These are phyloP conservation scores for Willowsia nigromaculata DNA, from an alignment of 2,888 invertebrate species.

Conservation along the genomic window DNA sequence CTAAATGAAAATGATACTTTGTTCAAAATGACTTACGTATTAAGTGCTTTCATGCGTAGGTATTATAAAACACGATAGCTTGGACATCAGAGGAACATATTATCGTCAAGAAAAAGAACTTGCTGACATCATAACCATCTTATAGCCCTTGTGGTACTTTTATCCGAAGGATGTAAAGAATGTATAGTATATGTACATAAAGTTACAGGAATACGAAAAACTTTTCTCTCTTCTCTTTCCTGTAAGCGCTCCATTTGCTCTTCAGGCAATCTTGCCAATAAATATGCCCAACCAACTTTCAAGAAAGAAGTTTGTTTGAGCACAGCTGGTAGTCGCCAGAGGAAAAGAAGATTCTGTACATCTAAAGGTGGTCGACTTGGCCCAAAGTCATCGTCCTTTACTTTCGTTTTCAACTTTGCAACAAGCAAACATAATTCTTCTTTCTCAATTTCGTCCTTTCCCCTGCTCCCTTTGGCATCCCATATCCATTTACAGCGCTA, in stretches of 20 bases:
- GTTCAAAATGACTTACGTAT: too few relatives aligned
- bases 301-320: background rate
- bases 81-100: too few relatives aligned
- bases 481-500: slow-evolving; percentile 40
- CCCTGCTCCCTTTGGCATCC: slow-evolving; percentile 7
- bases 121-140: too few relatives aligned
- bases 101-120: too few relatives aligned
- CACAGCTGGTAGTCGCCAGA: slow-evolving; percentile 31
- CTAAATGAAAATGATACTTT: too few relatives aligned
- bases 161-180: too few relatives aligned
- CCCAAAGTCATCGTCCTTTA: slow-evolving; percentile 45
- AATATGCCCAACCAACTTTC: background rate
- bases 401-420: slow-evolving; percentile 44
- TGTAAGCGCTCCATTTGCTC: background rate
- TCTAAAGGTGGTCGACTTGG: slow-evolving; percentile 29
- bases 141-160: too few relatives aligned
- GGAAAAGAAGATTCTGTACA: background rate
- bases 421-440: slow-evolving; percentile 44
- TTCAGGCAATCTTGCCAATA: background rate
- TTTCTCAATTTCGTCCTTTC: slow-evolving; percentile 5
- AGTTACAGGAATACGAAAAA: background rate
- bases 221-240: background rate
- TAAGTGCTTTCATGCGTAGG: too few relatives aligned
- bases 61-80: too few relatives aligned
- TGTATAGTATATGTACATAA: background rate